These are phyloP conservation scores for Calvadosia cruxmelitensis DNA, from an alignment of 30 jellyfish, hydroid and myxozoan species.

Conservation along the genomic window DNA sequence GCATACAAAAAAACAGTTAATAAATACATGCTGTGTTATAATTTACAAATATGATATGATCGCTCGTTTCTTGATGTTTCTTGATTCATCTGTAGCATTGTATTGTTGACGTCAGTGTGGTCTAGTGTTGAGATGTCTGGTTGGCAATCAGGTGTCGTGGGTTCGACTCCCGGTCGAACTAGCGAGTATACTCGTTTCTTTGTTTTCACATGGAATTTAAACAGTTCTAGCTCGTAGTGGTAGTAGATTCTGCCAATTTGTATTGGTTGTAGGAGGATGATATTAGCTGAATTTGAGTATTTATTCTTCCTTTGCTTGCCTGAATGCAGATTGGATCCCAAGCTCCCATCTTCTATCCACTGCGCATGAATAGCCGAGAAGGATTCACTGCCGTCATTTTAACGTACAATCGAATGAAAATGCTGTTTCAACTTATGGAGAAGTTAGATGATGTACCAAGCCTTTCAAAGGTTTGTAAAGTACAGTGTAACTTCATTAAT, in stretches of 20 bases:
- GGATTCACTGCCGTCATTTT: slow-evolving; percentile 86
- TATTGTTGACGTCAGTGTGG: too few species aligned
- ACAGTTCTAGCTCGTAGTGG: slow-evolving; percentile 18
- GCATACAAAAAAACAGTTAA: too few species aligned
- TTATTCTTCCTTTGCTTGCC: not conserved
- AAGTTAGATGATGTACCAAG: slow-evolving; percentile 67
- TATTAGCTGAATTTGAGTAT: not conserved
- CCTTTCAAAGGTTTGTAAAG: slow-evolving; percentile 36
- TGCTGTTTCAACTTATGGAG: slow-evolving; percentile 40
- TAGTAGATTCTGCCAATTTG: not conserved
- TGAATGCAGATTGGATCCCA: slow-evolving; percentile 18
- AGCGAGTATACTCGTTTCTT: not conserved
- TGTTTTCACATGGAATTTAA: slow-evolving; percentile 19
- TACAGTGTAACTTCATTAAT: too few species aligned
- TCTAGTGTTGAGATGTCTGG: too few species aligned
- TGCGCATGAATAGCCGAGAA: slow-evolving; percentile 20
- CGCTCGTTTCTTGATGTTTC: too few species aligned
- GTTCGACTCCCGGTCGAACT: too few species aligned
- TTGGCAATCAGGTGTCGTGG: too few species aligned
- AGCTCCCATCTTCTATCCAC: slow-evolving; percentile 49
- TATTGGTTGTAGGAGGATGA: not conserved
- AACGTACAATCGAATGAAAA: slow-evolving; percentile 73
- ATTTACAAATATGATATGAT: too few species aligned
- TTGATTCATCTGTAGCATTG: too few species aligned
- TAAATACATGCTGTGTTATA: too few species aligned